Base-by-base conservation (phyloP, 2,888 invertebrate genomes). In the Lasioglossum leucozonium region DNA sequence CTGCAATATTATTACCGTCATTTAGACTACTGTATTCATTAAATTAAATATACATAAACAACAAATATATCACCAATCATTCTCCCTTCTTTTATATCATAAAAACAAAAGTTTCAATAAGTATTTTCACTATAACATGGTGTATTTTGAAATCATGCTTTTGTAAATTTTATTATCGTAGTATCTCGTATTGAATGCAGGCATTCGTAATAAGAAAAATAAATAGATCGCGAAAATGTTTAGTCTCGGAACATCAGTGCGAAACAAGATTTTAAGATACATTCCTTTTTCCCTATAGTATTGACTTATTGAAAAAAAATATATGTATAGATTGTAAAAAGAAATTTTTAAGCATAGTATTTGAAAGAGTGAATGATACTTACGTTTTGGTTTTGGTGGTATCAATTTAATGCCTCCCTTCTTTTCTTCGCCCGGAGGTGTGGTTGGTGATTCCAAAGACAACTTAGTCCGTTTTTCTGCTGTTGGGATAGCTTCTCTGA, bases 301-400 rank as follows among this genome's bases (percentile, higher is more conserved):
- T 71, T 62, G 34, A 84, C 55, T 77, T 71, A 84, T 79, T 71
- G 26, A 51, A 76, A 74, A 69, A 84, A 73, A 79, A 73, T 58
- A 72, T 79, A 58, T 72, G 78, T 77, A 72, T 51, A 79, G 37
- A 37, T 78, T 88, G 79, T 82, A 65, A 72, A 81, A 79, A 73
- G 78, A 76, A 73, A 77, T 44, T 79, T 83, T 77, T 51, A 88
- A 81, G 74, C 62, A 65, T n/a, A 82, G 74, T 75, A 84, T 72
- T 55, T 77, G 37, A 67, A 47, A 77, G 16, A 84, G 37, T 62
- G 65, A 44, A 69, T 65, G 88, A 96, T 96, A 98, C 98, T 98
- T 97, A 99, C 98, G 98, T 96, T 98, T 98, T 90, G 97, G 97
- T 96, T 98, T 98, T 89, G 98, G 97, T 91, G 98, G 97, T 92